A percentile compares a stretch with the other conserved stretches of the same genome.
phyloP scores from a whole-genome alignment of 1,140 invertebrate genomes.

The Apis mellifera region DNA sequence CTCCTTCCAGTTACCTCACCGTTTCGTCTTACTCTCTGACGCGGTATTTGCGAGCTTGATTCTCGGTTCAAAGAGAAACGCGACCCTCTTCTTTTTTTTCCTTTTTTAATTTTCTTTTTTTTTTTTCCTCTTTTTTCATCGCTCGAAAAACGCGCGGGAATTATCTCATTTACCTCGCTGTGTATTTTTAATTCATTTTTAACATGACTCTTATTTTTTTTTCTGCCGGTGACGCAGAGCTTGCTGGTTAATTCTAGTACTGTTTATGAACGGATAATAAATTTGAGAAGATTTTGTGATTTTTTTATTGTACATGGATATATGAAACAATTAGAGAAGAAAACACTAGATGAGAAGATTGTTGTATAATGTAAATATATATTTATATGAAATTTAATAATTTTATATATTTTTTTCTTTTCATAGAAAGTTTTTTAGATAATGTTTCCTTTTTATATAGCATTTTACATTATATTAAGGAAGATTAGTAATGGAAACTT shows the following conservation, averaged over 20 bases:
- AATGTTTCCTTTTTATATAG: too few species aligned
- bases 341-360: too few species aligned
- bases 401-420: too few species aligned
- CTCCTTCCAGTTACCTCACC: not conserved
- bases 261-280: not conserved
- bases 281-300: not conserved
- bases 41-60: conserved; percentile 35
- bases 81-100: not conserved
- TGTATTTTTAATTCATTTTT: not conserved
- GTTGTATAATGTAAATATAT: too few species aligned
- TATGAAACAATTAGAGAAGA: not conserved
- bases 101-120: not conserved
- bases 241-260: not conserved
- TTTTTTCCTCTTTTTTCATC: not conserved
- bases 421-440: too few species aligned
- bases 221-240: too few species aligned
- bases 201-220: not conserved
- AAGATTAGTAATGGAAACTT: too few species aligned
- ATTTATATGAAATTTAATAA: too few species aligned
- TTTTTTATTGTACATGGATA: not conserved
- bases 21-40: conserved; percentile 2
- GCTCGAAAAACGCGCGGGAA: not conserved
- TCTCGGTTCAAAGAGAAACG: conserved; percentile 29
- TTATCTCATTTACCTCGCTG: not conserved
- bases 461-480: too few species aligned